phyloP scores from a whole-genome alignment of 2,888 invertebrate species.

The Diaperis boleti region DNA sequence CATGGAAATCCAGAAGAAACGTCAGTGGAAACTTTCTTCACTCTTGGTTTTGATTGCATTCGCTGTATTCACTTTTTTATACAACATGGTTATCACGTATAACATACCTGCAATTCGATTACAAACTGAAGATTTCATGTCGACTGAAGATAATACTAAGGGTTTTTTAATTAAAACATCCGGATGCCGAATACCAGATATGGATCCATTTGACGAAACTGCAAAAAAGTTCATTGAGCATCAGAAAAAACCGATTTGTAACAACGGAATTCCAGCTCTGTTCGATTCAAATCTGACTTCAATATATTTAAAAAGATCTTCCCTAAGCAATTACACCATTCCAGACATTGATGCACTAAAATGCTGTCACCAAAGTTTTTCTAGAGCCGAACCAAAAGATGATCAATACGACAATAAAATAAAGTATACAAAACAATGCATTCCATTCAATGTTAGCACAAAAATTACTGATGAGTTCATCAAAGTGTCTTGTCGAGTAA shows the following conservation, averaged over 20 bases:
- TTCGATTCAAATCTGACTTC: constrained; percentile 72
- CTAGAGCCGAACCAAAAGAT: constrained; percentile 67
- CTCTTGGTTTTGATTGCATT: constrained; percentile 41
- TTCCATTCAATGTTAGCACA: constrained; percentile 66
- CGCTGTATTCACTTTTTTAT: neutral
- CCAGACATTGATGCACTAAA: constrained; percentile 65
- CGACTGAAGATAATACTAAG: constrained; percentile 35
- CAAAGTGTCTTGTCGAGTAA: constrained; percentile 72
- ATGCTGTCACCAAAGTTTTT: constrained; percentile 75
- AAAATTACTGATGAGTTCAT: constrained; percentile 75
- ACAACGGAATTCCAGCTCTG: constrained; percentile 68
- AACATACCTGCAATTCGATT: constrained; percentile 4
- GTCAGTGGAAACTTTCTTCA: constrained; percentile 50
- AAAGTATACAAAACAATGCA: constrained; percentile 67
- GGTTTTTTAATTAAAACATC: constrained; percentile 68
- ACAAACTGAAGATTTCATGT: constrained; percentile 1
- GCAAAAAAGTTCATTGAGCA: constrained; percentile 69
- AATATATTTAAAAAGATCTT: constrained; percentile 69
- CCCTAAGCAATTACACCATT: constrained; percentile 68
- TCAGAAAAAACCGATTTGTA: constrained; percentile 68
- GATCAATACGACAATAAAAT: constrained; percentile 69
- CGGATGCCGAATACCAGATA: constrained; percentile 77
- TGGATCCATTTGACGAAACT: constrained; percentile 72
- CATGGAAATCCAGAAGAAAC: constrained; percentile 48
- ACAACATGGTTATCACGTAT: constrained; percentile 17